Percentiles rank a stretch among this genome's conserved stretches.
Evolutionary conservation across 2,888 invertebrate genomes (phyloP).

Genomic region (Drosophila flavopinicola): DNA sequence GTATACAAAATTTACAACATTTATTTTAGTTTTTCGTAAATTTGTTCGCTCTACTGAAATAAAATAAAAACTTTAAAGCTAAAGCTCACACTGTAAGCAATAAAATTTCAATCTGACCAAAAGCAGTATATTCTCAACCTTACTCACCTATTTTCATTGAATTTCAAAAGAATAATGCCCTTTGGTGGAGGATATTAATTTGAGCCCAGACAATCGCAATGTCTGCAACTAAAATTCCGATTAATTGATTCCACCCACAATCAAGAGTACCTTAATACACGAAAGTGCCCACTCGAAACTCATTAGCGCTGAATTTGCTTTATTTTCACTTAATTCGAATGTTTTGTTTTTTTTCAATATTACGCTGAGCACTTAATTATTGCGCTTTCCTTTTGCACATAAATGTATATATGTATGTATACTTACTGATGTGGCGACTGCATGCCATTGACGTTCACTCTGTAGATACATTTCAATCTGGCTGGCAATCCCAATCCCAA

Average conservation of each 20-base stretch:
- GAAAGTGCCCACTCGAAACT: constrained; percentile 22
- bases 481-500: constrained; percentile 33
- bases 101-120: no score
- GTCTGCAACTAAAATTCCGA: constrained; percentile 4
- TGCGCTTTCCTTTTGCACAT: constrained; percentile 26
- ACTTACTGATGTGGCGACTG: neutral
- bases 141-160: neutral
- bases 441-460: constrained; percentile 33
- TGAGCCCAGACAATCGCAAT: constrained; percentile 1
- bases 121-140: no score
- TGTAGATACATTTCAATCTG: constrained; percentile 60
- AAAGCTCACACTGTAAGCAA: no score
- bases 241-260: constrained; percentile 8
- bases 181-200: neutral
- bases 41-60: no score
- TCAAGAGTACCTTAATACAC: constrained; percentile 9
- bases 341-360: neutral
- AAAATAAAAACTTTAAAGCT: no score
- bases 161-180: neutral
- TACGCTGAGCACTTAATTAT: constrained; percentile 42
- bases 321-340: constrained; percentile 16
- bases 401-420: neutral
- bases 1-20: no score
- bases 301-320: constrained; percentile 28
- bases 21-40: no score